Base-by-base conservation (phyloP, 2,113 vertebrate genomes). In the Jacana jacana region DNA sequence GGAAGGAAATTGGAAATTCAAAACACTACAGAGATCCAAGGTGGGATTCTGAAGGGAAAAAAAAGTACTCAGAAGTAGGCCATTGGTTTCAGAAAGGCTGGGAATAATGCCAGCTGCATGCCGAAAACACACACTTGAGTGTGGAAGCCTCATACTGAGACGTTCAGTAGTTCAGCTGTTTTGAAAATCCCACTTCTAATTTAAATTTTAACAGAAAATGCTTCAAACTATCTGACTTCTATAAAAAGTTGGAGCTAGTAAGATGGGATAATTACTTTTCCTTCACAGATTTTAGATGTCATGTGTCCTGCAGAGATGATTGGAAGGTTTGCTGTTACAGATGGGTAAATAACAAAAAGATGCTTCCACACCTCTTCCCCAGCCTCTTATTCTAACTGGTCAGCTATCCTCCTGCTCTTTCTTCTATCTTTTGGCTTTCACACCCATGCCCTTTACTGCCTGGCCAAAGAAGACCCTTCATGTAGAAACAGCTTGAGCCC, bases 141-240 rank as follows among this genome's bases (percentile, higher is more conserved):
- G 69, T 87, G 49, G 54, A 91, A 88, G 72, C 33, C 31, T 89
- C 70, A 48, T 80, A 84, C 66, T 77, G 94, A 91, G 90, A 51
- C 0, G 0, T 93, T 90, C 72, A 75, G 58, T 86, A 79, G 49
- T 55, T 93, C 83, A 86, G 58, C 58, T 94, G 40, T 58, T 95
- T 94, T 80, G 64, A 92, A 85, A 96, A 84, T 8, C 11, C 48
- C 90, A 37, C 30, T 78, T 78, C 73, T 96, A 91, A 94, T 88
- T 89, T 91, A 89, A 89, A 94, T 95, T 89, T 93, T 71, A 88
- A 48, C n/a, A 52, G 35, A 94, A 97, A 86, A 78, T 73, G 10
- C 30, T 83, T 76, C 54, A 82, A 72, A 91, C 39, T 68, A 78
- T 66, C 63, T 37, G 27, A 61, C 35, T 84, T 91, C 65, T 88